These are phyloP conservation scores for Theretra japonica DNA, from an alignment of 2,888 invertebrate genomes.

Conservation along the genomic window DNA sequence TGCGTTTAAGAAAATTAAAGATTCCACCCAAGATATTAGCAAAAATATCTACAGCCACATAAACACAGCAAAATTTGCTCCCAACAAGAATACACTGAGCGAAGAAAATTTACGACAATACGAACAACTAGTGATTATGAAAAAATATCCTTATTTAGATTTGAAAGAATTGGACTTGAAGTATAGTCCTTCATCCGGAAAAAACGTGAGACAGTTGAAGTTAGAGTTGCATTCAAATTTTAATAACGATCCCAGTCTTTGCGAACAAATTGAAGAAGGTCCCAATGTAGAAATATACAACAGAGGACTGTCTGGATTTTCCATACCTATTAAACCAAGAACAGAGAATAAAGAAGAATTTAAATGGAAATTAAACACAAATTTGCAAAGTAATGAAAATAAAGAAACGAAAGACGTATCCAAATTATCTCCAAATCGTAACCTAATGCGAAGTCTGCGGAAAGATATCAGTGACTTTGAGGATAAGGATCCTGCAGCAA, in stretches of 20 bases:
- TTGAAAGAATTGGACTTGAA: constrained; percentile 68
- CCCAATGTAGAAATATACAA: constrained; percentile 74
- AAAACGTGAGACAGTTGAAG: constrained; percentile 58
- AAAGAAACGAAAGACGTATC: not conserved
- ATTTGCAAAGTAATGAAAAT: not conserved
- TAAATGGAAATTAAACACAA: not conserved
- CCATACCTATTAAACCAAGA: constrained; percentile 55
- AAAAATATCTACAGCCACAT: constrained; percentile 47
- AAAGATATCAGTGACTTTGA: constrained; percentile 4
- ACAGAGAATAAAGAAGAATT: constrained; percentile 3
- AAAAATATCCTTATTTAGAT: constrained; percentile 77
- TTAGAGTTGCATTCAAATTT: constrained; percentile 50
- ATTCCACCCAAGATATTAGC: constrained; percentile 52
- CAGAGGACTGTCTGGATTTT: constrained; percentile 74
- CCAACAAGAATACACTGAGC: constrained; percentile 52
- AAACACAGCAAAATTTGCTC: constrained; percentile 41
- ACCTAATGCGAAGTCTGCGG: constrained; percentile 1
- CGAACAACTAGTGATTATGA: constrained; percentile 75
- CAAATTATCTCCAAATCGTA: not conserved
- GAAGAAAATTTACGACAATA: constrained; percentile 69
- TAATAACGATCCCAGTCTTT: constrained; percentile 58
- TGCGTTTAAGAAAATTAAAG: constrained; percentile 54
- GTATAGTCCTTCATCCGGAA: constrained; percentile 56
- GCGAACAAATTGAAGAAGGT: constrained; percentile 60
- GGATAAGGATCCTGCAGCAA: not conserved